Evolutionary conservation across 2,797 vertebrate genomes (phyloP), one percentile per base, ranked within the genome.

Genomic region (Lutra lutra): DNA sequence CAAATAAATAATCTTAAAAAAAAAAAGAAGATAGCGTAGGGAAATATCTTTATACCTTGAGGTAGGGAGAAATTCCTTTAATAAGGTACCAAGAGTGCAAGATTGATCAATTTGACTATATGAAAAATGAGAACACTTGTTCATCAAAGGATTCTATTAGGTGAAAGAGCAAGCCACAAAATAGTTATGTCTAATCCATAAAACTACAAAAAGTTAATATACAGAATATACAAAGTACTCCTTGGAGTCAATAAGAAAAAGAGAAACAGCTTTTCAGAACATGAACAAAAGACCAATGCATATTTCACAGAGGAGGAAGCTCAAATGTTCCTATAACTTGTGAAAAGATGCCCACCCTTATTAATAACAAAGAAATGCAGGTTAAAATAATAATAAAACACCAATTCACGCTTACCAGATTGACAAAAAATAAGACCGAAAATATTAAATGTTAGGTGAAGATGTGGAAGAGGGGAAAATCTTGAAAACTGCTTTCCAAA

Each of bases 61-160:
- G 25, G 27, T 56, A 95, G 48, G 46, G 40, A 88, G 84, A 82
- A n/a, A 80, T 75, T 86, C 68, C n/a, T 95, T 90, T 83, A 83
- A 89, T 73, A 87, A 91, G 29, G 43, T 94, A 95, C 32, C 48
- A 60, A 88, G 11, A 94, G n/a, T 78, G 1, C 25, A 96, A 80
- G 38, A 84, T 43, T 89, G 75, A 91, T 79, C 62, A 54, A 14
- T 43, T 86, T 93, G 27, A 91, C 68, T 88, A 11, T 79, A 60
- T 84, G 93, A 88, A 93, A 68, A 96, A 94, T 94, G 48, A 85
- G n/a, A 93, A 83, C 2, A 40, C 32, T 92, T 40, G 14, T 88
- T 88, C 75, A 80, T 56, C 64, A 68, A 88, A 84, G 43, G 35
- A 91, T 64, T 88, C 38, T 82, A 56, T 72, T 72, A 17, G 66